Conservation (phyloP, 2,797 vertebrate genomes). For the Phoxinus dragarum region DNA sequence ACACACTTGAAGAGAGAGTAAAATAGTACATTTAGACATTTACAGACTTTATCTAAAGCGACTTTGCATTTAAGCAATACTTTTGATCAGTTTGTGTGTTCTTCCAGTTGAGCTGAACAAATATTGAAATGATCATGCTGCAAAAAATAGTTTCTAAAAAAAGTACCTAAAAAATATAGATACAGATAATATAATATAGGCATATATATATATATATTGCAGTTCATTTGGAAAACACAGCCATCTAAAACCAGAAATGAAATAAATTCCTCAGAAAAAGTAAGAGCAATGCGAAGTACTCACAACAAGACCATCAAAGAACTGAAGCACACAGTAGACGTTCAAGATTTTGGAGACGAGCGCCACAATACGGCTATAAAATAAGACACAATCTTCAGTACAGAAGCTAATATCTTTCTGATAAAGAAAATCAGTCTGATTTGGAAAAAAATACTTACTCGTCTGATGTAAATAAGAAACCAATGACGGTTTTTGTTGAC, state of each 20-base stretch:
- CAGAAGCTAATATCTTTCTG: not conserved
- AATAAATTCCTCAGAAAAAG: not conserved
- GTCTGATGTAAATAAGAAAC: constrained; percentile 84
- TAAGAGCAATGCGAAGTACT: constrained; percentile 52
- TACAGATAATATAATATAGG: no score
- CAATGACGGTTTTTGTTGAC: constrained; percentile 76
- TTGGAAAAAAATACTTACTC: constrained; percentile 74
- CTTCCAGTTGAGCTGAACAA: not conserved
- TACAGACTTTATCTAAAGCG: not conserved
- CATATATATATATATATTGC: no score
- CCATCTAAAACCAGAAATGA: not conserved
- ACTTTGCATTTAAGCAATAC: not conserved
- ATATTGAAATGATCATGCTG: not conserved
- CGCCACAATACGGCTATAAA: constrained; percentile 80
- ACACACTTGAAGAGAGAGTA: constrained; percentile 76
- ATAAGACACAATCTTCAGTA: not conserved
- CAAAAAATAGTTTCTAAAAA: not conserved
- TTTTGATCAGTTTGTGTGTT: not conserved
- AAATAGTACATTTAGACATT: not conserved
- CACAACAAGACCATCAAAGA: constrained; percentile 86
- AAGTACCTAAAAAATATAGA: not conserved
- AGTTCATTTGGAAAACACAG: not conserved
- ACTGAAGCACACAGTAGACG: constrained; percentile 80
- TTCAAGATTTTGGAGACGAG: constrained; percentile 82
- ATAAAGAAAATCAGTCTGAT: not conserved